Percentiles rank a stretch among this genome's conserved stretches.
phyloP scores from a whole-genome alignment of 1,140 invertebrate genomes.

The Lepidurus arcticus region DNA sequence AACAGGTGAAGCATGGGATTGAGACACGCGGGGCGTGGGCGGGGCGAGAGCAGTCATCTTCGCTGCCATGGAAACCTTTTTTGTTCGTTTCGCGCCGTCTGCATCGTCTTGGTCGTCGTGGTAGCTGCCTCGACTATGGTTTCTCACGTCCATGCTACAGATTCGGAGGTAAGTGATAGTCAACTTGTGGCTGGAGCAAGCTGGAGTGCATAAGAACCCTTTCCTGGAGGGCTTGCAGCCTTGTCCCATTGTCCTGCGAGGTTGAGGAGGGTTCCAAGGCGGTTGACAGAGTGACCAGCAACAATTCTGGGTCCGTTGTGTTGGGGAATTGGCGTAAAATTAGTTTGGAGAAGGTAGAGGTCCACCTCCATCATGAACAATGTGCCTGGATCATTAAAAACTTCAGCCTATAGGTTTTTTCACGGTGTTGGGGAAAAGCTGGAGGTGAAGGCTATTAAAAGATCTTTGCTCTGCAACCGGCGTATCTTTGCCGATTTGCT shows the following conservation, averaged over 20 bases:
- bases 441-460: not conserved
- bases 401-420: not conserved
- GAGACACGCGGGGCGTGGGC: slow-evolving; percentile 13
- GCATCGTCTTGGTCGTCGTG: not conserved
- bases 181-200: not conserved
- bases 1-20: not conserved
- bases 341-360: not conserved
- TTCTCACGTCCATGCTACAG: not conserved
- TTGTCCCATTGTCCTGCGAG: too few species aligned
- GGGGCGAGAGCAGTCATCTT: not conserved
- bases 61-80: not conserved
- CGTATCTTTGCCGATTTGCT: not conserved
- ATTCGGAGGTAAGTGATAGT: not conserved
- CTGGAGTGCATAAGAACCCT: not conserved
- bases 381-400: not conserved
- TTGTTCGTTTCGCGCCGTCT: slow-evolving; percentile 3
- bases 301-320: not conserved
- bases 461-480: not conserved
- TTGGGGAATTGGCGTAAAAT: not conserved
- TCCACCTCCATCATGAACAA: not conserved
- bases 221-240: not conserved
- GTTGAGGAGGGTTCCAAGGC: not conserved
- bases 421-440: not conserved
- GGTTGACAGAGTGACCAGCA: not conserved
- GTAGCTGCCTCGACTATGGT: not conserved